Percentiles rank a stretch among this genome's conserved stretches.
Conservation (phyloP, 2,113 vertebrate genomes). For the Rhipidura dahli region DNA sequence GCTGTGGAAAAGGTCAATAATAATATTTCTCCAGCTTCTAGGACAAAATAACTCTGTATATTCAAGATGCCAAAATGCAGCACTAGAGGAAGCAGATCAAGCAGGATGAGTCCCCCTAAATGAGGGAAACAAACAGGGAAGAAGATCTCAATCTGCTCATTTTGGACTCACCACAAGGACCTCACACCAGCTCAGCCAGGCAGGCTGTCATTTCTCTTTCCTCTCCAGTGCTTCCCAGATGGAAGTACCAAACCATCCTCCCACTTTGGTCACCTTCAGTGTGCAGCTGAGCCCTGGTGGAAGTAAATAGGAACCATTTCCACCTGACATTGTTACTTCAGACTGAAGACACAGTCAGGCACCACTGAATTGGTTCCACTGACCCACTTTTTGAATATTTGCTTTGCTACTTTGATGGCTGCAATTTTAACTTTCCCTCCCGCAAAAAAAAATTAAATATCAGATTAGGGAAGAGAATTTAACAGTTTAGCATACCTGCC, state of each 20-base stretch:
- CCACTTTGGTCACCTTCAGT: background rate
- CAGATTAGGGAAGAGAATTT: background rate
- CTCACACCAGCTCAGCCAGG: background rate
- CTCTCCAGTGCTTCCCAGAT: background rate
- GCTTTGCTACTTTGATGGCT: background rate
- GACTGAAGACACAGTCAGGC: background rate
- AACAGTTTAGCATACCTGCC: background rate
- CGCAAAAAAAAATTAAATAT: background rate
- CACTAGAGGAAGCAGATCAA: background rate
- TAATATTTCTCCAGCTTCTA: background rate
- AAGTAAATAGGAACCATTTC: background rate
- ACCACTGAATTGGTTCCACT: background rate
- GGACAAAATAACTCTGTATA: background rate
- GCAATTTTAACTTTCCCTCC: background rate
- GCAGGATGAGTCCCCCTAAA: background rate
- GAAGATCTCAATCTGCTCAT: background rate
- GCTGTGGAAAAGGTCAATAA: background rate
- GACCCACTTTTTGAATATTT: background rate
- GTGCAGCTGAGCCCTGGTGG: background rate
- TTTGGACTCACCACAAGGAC: background rate
- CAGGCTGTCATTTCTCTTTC: background rate
- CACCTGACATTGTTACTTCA: background rate
- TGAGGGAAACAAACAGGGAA: background rate
- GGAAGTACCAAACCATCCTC: background rate
- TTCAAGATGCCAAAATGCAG: background rate